Evolutionary conservation across 2,113 vertebrate genomes (phyloP).

Genomic region (Callospermophilus lateralis): DNA sequence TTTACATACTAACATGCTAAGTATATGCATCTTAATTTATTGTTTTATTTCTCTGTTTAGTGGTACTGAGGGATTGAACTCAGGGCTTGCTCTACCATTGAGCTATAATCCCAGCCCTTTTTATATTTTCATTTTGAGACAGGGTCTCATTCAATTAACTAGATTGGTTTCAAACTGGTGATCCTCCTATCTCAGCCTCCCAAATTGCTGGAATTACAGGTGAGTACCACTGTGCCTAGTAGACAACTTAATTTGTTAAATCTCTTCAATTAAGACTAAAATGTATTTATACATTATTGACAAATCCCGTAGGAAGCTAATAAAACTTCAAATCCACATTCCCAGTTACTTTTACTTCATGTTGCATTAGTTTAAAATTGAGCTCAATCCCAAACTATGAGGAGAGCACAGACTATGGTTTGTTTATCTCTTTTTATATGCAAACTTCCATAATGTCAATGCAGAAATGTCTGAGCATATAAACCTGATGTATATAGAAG

Average conservation of each 20-base stretch:
- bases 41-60: too few relatives aligned
- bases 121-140: too few relatives aligned
- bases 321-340: neutral
- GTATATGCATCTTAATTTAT: neutral
- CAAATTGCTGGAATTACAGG: too few relatives aligned
- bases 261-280: constrained; percentile 5
- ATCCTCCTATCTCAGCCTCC: too few relatives aligned
- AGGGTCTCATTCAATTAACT: too few relatives aligned
- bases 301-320: neutral
- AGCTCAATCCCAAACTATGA: neutral
- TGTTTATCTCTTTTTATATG: neutral
- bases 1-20: neutral
- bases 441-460: neutral
- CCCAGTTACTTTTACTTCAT: neutral
- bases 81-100: too few relatives aligned
- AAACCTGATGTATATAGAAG: neutral
- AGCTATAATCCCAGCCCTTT: too few relatives aligned
- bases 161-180: too few relatives aligned
- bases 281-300: neutral
- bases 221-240: neutral
- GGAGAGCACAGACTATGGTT: neutral
- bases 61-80: too few relatives aligned
- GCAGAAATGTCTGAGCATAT: neutral
- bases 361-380: neutral
- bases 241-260: neutral